These are phyloP conservation scores for Halcyon malimbica DNA, from an alignment of 2,113 vertebrate species.

Conservation along the genomic window DNA sequence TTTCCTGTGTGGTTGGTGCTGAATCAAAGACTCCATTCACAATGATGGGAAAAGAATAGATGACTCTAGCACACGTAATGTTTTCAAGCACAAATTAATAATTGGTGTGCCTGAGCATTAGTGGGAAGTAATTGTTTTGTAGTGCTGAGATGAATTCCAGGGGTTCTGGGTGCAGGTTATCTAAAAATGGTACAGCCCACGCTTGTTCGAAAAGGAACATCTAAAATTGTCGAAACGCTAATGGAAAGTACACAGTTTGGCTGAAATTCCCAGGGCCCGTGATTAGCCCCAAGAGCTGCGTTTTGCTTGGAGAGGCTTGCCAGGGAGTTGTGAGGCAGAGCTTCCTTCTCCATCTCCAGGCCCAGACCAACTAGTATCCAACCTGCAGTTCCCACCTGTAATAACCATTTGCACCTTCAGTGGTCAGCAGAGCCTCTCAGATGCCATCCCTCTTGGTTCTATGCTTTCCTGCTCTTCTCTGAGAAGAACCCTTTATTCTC, in stretches of 20 bases:
- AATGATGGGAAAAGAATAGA: conserved; percentile 30
- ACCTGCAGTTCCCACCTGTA: background rate
- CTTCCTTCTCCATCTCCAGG: background rate
- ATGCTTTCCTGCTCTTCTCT: background rate
- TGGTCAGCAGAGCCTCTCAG: background rate
- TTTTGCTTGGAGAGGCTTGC: background rate
- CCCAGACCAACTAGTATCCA: background rate
- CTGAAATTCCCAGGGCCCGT: background rate
- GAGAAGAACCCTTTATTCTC: background rate
- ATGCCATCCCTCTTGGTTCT: background rate
- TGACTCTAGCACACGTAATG: conserved; percentile 17
- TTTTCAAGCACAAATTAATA: conserved; percentile 46
- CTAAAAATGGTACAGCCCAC: background rate
- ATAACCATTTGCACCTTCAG: background rate
- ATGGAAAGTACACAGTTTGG: background rate
- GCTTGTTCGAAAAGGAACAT: background rate
- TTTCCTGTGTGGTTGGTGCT: conserved; percentile 54
- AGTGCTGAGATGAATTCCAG: background rate
- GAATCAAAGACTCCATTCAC: conserved; percentile 70
- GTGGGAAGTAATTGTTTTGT: conserved; percentile 20
- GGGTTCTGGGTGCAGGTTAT: background rate
- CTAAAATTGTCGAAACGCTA: background rate
- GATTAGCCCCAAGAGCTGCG: background rate
- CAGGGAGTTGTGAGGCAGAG: background rate
- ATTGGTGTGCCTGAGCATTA: background rate